Percentiles rank a stretch among this genome's conserved stretches.
These are phyloP conservation scores for Pangasius larnaudii DNA, from an alignment of 2,797 vertebrate genomes.

Conservation along the genomic window DNA sequence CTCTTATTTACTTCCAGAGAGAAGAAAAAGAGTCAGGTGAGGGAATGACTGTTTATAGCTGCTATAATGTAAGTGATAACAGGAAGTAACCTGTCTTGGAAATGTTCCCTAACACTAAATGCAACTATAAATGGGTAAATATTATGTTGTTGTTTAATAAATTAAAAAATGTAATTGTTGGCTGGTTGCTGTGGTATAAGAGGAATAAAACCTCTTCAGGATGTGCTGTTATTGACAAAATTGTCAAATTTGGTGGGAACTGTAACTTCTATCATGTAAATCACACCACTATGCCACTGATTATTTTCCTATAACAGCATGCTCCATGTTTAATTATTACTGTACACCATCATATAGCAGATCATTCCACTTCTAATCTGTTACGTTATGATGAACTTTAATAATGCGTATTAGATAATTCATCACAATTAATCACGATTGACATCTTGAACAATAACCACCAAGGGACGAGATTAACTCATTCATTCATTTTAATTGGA, in stretches of 20 bases:
- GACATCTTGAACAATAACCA: background rate
- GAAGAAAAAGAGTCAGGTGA: background rate
- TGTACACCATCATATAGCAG: background rate
- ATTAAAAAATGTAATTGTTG: background rate
- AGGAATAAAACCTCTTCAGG: background rate
- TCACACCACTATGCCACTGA: background rate
- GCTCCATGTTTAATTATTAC: background rate
- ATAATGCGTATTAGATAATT: no score
- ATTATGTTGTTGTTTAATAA: no score
- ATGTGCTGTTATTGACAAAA: background rate
- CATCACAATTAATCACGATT: background rate
- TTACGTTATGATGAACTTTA: no score
- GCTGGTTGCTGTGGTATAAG: background rate
- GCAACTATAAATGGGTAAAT: background rate
- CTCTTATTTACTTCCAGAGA: background rate
- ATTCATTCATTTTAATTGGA: background rate
- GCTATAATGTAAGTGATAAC: background rate
- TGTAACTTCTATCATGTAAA: no score
- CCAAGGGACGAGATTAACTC: background rate
- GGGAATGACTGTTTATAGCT: no score
- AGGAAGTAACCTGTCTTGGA: background rate
- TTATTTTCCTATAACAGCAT: background rate
- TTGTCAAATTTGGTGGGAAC: background rate
- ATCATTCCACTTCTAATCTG: background rate
- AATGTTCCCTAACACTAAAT: background rate